Evolutionary conservation across 2,113 vertebrate species (phyloP).

Genomic region (Abramis brama): DNA sequence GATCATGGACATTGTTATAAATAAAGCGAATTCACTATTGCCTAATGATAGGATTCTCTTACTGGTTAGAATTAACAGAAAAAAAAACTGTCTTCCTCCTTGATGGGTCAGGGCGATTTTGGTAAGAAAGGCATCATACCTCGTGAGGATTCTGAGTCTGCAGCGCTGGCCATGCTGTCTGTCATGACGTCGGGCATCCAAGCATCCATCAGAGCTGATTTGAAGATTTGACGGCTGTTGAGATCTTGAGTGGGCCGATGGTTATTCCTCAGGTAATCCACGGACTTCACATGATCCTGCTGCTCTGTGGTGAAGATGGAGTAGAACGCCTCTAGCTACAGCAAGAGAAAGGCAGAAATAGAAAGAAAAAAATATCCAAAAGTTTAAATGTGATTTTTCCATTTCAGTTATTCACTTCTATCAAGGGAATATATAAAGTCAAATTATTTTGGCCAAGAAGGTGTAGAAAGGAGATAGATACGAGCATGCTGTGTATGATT

Average conservation of each 20-base stretch:
- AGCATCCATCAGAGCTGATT: conserved; percentile 91
- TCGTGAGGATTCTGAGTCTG: conserved; percentile 91
- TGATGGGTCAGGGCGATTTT: background rate
- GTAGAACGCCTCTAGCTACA: conserved; percentile 96
- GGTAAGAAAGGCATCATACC: conserved; percentile 71
- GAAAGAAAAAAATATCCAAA: background rate
- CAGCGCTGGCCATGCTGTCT: conserved; percentile 82
- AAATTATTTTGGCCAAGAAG: background rate
- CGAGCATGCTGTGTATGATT: background rate
- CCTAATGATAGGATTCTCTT: background rate
- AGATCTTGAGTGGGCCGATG: conserved; percentile 89
- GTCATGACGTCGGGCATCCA: conserved; percentile 87
- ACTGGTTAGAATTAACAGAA: too few species aligned
- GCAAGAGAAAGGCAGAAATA: conserved; percentile 9
- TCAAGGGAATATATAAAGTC: background rate
- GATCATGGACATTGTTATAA: background rate
- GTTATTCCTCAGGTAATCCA: conserved; percentile 98
- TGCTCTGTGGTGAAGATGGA: conserved; percentile 99
- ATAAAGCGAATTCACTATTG: background rate
- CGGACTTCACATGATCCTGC: conserved; percentile 97
- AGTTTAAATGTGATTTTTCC: background rate
- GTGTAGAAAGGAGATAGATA: conserved; percentile 24
- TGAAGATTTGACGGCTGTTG: conserved; percentile 84
- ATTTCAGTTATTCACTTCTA: background rate
- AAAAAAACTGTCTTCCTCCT: background rate